phyloP scores from a whole-genome alignment of 2,797 vertebrate genomes.

The Rhynchotus rufescens region DNA sequence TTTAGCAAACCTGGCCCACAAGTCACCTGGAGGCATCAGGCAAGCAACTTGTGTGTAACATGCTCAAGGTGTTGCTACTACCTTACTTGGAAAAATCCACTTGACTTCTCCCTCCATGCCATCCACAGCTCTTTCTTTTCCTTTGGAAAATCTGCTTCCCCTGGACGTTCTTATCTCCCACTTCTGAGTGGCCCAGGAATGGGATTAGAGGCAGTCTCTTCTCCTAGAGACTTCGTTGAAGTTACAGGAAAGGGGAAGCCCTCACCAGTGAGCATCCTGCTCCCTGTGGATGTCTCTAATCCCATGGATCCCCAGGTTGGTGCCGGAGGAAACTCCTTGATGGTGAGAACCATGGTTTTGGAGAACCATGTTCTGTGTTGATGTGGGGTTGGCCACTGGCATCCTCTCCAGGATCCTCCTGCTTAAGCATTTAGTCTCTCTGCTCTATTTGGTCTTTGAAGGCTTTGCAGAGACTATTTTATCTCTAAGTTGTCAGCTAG shows the following conservation, averaged over 20 bases:
- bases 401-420: background rate
- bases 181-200: background rate
- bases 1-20: background rate
- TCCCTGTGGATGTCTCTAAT: background rate
- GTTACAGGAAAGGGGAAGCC: background rate
- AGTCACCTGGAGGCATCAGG: background rate
- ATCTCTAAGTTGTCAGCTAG: background rate
- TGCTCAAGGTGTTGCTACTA: background rate
- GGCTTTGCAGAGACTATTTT: background rate
- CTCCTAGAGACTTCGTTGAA: background rate
- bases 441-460: background rate
- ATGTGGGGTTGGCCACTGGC: background rate
- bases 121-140: background rate
- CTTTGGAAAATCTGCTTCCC: background rate
- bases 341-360: background rate
- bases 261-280: background rate
- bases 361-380: background rate
- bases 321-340: background rate
- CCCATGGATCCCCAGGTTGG: fast-evolving
- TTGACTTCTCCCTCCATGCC: background rate
- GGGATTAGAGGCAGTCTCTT: fast-evolving
- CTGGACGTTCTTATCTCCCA: background rate
- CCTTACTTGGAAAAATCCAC: background rate
- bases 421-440: fast-evolving
- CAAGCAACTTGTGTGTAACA: background rate